These are phyloP conservation scores for Phthorimaea operculella DNA, from an alignment of 1,140 invertebrate genomes.

Conservation along the genomic window DNA sequence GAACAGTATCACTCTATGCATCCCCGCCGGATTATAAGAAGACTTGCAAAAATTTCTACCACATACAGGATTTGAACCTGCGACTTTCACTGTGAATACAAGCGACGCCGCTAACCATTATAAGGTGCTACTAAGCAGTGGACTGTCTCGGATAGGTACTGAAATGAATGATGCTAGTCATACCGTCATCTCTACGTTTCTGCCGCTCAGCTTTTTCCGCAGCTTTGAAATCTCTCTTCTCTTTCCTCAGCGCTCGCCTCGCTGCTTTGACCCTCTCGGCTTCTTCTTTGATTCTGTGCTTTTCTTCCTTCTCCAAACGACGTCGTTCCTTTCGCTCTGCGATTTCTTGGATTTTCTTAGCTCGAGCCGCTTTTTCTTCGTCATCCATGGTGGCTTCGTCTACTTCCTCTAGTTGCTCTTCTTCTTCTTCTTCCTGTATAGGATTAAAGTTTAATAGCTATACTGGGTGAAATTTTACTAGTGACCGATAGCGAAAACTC, in stretches of 20 bases:
- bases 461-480: too few species aligned
- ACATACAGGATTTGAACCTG: too few species aligned
- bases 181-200: not conserved
- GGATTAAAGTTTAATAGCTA: not conserved
- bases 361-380: conserved; percentile 44
- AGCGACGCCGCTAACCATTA: too few species aligned
- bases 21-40: too few species aligned
- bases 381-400: conserved; percentile 54
- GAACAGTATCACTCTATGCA: too few species aligned
- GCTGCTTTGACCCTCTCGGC: conserved; percentile 38
- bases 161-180: too few species aligned
- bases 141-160: too few species aligned
- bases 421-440: conserved; percentile 26
- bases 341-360: conserved; percentile 30
- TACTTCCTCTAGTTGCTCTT: conserved; percentile 52
- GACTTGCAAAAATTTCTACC: too few species aligned
- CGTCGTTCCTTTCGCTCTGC: conserved; percentile 29
- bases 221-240: conserved; percentile 46
- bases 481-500: too few species aligned
- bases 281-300: conserved; percentile 36
- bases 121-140: too few species aligned
- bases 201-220: conserved; percentile 39
- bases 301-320: conserved; percentile 37
- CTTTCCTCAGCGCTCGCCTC: conserved; percentile 40
- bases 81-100: too few species aligned